Conservation (phyloP, 2,888 invertebrate species). For the Conus canariensis region DNA sequence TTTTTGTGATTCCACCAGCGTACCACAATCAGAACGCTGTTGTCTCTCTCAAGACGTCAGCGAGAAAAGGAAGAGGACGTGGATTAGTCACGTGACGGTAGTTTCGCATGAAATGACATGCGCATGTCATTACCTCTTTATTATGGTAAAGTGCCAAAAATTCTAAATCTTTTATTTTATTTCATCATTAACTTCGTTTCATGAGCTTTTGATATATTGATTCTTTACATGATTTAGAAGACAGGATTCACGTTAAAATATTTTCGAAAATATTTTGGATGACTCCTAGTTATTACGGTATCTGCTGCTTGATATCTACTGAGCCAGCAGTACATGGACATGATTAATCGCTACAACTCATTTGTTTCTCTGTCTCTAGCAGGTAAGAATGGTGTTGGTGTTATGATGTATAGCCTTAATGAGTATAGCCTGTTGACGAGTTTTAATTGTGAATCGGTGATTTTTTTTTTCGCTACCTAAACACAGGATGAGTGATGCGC, state of each 20-base stretch:
- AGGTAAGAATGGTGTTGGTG: constrained; percentile 15
- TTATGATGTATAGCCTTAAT: background rate
- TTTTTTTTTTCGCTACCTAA: background rate
- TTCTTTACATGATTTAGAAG: background rate
- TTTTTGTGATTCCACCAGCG: background rate
- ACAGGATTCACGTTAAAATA: background rate
- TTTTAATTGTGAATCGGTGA: background rate
- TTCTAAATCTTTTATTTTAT: background rate
- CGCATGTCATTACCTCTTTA: background rate
- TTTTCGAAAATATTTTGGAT: constrained; percentile 33
- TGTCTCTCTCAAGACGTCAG: constrained; percentile 69
- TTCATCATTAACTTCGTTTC: background rate
- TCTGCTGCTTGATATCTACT: constrained; percentile 35
- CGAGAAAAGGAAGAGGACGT: constrained; percentile 64
- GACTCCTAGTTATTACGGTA: constrained; percentile 38
- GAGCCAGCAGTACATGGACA: constrained; percentile 30
- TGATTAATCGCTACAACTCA: constrained; percentile 22
- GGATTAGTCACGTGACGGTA: constrained; percentile 31
- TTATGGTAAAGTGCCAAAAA: background rate
- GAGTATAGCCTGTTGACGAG: background rate
- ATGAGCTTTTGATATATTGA: background rate
- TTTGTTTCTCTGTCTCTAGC: background rate
- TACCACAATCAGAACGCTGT: constrained; percentile 41
- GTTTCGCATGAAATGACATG: constrained; percentile 35
- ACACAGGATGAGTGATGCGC: constrained; percentile 27